Conservation (phyloP, 2,113 vertebrate species). For the Azemiops feae region DNA sequence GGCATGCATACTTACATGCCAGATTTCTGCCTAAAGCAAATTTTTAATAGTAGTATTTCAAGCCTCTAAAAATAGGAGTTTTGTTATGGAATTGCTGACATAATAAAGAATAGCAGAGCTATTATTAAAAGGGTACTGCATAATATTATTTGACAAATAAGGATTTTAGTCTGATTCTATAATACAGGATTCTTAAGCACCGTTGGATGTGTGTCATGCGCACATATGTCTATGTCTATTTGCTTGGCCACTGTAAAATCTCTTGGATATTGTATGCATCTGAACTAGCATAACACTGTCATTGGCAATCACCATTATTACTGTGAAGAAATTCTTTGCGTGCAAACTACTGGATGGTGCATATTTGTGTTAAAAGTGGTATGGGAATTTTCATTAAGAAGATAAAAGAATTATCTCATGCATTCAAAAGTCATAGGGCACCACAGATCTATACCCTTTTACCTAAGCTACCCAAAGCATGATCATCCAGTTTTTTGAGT, state of each 20-base stretch:
- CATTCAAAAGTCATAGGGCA: neutral
- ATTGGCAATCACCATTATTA: neutral
- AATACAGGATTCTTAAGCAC: neutral
- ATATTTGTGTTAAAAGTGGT: neutral
- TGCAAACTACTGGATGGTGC: neutral
- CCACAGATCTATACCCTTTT: neutral
- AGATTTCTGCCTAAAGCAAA: constrained; percentile 61
- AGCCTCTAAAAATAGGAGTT: constrained; percentile 65
- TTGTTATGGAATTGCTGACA: constrained; percentile 58
- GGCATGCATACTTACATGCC: constrained; percentile 45
- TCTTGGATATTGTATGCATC: neutral
- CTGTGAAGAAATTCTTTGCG: neutral
- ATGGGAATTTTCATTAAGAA: neutral
- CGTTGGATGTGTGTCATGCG: neutral
- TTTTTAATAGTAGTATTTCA: constrained; percentile 52
- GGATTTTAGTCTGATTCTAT: constrained; percentile 27
- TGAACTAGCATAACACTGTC: neutral
- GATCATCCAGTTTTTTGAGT: neutral
- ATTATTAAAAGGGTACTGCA: constrained; percentile 48
- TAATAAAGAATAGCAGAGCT: constrained; percentile 33
- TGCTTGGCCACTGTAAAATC: neutral
- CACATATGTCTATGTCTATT: neutral
- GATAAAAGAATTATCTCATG: neutral
- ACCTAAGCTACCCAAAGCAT: too few species aligned
- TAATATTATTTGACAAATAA: constrained; percentile 42